A percentile compares a stretch with the other conserved stretches of the same genome.
Conservation (phyloP, 2,113 vertebrate species). For the Chloropsis cyanopogon region DNA sequence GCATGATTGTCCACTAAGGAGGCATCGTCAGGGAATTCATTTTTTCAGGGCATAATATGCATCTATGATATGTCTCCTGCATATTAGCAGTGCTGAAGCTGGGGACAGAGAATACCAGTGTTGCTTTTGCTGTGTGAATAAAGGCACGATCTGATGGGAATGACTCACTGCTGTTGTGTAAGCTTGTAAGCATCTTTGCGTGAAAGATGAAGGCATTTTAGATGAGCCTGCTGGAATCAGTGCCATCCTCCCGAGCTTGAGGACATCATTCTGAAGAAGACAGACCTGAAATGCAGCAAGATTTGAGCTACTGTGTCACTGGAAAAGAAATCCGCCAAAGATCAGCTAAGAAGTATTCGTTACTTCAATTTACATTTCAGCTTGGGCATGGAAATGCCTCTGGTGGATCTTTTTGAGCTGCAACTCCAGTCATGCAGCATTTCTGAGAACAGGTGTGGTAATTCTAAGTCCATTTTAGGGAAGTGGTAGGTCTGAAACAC, state of each 20-base stretch:
- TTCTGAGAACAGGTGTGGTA: not conserved
- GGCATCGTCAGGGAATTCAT: not conserved
- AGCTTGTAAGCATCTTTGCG: not conserved
- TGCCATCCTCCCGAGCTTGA: not conserved
- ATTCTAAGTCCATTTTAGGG: not conserved
- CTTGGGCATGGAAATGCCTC: not conserved
- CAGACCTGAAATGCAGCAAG: not conserved
- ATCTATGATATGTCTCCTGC: not conserved
- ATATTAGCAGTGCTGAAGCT: not conserved
- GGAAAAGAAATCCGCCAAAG: not conserved
- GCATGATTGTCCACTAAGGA: not conserved
- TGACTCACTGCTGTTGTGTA: conserved; percentile 16
- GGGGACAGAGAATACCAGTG: not conserved
- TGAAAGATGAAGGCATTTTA: conserved; percentile 16
- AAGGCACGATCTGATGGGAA: not conserved
- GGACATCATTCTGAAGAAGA: not conserved
- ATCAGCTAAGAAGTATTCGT: not conserved
- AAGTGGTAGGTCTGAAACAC: not conserved
- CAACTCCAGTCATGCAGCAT: not conserved
- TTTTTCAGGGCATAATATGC: not conserved
- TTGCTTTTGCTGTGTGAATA: not conserved
- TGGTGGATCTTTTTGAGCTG: not conserved
- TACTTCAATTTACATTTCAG: not conserved
- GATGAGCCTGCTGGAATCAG: not conserved
- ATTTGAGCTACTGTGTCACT: not conserved